Conservation (phyloP, 1,140 invertebrate species). For the Reticulitermes speratus region DNA sequence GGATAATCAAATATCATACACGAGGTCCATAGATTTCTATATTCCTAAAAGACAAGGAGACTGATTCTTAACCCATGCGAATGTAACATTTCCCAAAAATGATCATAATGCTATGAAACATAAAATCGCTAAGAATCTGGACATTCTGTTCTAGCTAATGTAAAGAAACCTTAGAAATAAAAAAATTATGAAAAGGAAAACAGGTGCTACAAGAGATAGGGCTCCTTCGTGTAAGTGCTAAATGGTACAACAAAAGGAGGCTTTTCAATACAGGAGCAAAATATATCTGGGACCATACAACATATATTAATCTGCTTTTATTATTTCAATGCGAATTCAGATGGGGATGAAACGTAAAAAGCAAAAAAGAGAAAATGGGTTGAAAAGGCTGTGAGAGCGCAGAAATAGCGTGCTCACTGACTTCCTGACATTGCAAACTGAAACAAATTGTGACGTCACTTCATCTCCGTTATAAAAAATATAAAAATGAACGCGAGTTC, state of each 20-base stretch:
- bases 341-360: background rate
- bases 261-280: too few relatives aligned
- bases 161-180: background rate
- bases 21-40: too few relatives aligned
- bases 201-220: background rate
- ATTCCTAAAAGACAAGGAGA: too few relatives aligned
- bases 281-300: background rate
- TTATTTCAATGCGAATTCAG: background rate
- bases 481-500: background rate
- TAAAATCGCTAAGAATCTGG: background rate
- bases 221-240: background rate
- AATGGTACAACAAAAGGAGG: background rate
- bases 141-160: background rate
- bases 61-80: background rate
- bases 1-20: too few relatives aligned
- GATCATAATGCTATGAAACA: background rate
- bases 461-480: slow-evolving; percentile 10
- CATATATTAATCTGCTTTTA: background rate
- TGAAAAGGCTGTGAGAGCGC: background rate
- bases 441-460: slow-evolving; percentile 18
- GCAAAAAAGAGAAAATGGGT: background rate
- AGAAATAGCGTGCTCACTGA: background rate
- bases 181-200: background rate
- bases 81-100: background rate
- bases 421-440: slow-evolving; percentile 11